phyloP scores from a whole-genome alignment of 2,888 invertebrate genomes.

The Seira ritae region DNA sequence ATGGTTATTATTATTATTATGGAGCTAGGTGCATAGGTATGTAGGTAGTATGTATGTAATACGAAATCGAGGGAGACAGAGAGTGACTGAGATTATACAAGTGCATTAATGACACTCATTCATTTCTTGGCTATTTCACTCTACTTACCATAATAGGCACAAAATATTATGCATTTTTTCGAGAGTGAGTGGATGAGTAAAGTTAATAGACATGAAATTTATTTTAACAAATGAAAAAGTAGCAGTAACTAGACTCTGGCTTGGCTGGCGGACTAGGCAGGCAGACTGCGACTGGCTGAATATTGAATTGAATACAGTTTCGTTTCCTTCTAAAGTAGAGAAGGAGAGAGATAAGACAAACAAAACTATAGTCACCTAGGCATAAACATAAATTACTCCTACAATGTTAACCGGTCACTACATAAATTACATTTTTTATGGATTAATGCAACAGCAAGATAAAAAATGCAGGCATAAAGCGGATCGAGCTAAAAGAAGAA shows the following conservation, averaged over 20 bases:
- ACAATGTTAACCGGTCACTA: conserved; percentile 52
- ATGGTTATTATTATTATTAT: too few species aligned
- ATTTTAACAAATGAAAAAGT: conserved; percentile 10
- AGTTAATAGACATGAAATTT: conserved; percentile 19
- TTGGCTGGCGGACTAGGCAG: too few species aligned
- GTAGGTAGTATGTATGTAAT: too few species aligned
- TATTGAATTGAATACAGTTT: conserved; percentile 21
- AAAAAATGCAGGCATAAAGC: background rate
- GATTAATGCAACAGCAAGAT: conserved; percentile 12
- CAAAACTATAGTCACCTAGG: conserved; percentile 28
- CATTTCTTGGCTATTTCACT: conserved; percentile 4
- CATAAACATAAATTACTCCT: conserved; percentile 54
- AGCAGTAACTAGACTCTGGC: background rate
- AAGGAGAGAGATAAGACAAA: conserved; percentile 19
- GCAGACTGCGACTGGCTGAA: too few species aligned
- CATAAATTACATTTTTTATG: conserved; percentile 53
- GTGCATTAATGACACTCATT: conserved; percentile 15
- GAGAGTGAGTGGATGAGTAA: background rate
- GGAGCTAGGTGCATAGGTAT: too few species aligned
- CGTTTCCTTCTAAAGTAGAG: background rate
- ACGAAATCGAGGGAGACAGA: background rate
- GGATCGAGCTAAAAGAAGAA: conserved; percentile 12
- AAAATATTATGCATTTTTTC: conserved; percentile 9
- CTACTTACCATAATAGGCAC: conserved; percentile 10
- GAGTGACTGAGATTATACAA: conserved; percentile 11